Base-by-base conservation (phyloP, 2,888 invertebrate species). In the Eledona agricola region DNA sequence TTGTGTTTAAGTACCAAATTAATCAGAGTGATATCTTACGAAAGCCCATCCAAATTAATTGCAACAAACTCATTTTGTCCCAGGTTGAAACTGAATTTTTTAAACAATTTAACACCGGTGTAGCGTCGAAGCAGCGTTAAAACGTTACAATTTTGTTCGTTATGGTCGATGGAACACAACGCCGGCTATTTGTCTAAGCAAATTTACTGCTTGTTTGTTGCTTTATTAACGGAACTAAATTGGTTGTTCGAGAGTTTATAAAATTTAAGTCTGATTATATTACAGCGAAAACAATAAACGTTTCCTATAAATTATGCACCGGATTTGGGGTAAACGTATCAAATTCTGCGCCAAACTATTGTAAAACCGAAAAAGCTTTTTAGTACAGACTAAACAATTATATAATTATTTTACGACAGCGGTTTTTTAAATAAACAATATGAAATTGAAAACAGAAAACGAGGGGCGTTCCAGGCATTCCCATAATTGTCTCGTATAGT, bases 191-290 rank as follows among this genome's bases (percentile, higher is more conserved):
- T 34, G 12, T 34, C 2, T 34, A 34, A 34, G 11, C 10, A 7
- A 15, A 12, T 34, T 34, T 34, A 34, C 19, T 34, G 19, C 4
- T 34, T 20, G 15, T 34, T 34, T 34, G 20, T 15, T 17, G 7
- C 17, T 19, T 19, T 19, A 34, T 34, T 19, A 34, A 34, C 20
- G 34, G 10, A 34, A 5, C n/a, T 19, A 34, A 34, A 4, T 34
- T 34, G 15, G 20, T 34, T 15, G 34, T 34, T 34, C 19, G 6
- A 10, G 34, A 34, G 34, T 34, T 17, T 34, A 17, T 31, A 31
- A 31, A 31, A 31, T 16, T 1, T n/a, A 16, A 31, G 6, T 3
- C 31, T 31, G 16, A 31, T 16, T 31, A 31, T n/a, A n/a, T n/a
- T n/a, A n/a, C n/a, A n/a, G 6, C 23, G n/a, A 23, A 23, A 23